Evolutionary conservation across 1,140 invertebrate genomes (phyloP).

Genomic region (Cepaea nemoralis): DNA sequence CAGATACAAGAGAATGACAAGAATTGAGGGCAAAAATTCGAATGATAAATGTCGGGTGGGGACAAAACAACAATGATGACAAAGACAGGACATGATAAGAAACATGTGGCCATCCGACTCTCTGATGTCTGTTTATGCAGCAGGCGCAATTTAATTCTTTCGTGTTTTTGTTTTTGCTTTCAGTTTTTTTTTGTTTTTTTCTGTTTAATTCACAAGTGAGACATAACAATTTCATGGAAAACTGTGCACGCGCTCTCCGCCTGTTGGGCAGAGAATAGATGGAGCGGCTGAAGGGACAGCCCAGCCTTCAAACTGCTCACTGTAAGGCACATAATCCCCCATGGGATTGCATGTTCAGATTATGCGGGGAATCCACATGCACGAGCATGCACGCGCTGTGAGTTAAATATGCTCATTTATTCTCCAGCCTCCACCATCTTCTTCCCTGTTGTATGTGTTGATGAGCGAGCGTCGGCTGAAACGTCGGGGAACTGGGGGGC

Average conservation of each 20-base stretch:
- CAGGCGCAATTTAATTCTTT: background rate
- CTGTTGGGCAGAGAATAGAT: background rate
- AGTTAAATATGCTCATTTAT: constrained; percentile 16
- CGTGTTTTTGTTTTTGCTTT: too few species aligned
- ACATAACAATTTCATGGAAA: background rate
- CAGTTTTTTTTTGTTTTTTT: too few species aligned
- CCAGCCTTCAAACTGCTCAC: constrained; percentile 4
- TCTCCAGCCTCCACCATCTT: background rate
- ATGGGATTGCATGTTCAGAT: constrained; percentile 14
- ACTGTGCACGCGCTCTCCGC: background rate
- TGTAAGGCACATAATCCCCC: background rate
- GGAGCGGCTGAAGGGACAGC: background rate
- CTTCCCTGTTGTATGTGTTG: background rate
- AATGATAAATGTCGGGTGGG: too few species aligned
- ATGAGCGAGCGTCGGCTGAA: too few species aligned
- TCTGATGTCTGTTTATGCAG: background rate
- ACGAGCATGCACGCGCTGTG: constrained; percentile 5
- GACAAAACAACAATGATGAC: background rate
- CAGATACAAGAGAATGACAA: too few species aligned
- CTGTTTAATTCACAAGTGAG: background rate
- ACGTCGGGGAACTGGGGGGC: too few species aligned
- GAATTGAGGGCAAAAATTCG: too few species aligned
- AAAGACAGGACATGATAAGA: background rate
- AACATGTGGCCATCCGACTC: background rate
- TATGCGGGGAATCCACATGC: constrained; percentile 9